Base-by-base conservation (phyloP, 37 sponge, comb jelly and placozoan genomes). In the Cliona cf. orientalis region DNA sequence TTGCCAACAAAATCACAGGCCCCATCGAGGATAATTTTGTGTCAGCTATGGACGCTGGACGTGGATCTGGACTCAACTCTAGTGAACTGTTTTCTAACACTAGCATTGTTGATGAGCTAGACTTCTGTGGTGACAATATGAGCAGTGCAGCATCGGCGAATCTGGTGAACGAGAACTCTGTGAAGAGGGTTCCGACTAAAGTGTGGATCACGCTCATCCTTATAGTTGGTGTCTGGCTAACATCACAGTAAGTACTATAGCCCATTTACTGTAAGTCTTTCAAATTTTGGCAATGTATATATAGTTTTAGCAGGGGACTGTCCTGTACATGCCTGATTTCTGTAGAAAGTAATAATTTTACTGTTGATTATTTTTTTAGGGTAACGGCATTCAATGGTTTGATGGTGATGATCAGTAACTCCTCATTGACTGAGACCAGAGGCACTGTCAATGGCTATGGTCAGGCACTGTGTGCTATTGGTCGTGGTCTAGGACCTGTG, bases 401-500 rank as follows among this genome's bases (percentile, higher is more conserved):
- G 40, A 78, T 83, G 63, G 81, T 91, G 1, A 59, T 91, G 73
- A 80, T 91, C 23, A 74, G 78, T 0, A 91, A 91, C 75, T 82
- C 92, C n/a, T 37, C 84, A 43, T 42, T 83, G 73, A 81, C 87
- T 23, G 64, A 55, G 39, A 84, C 79, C 28, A 39, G 87, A 21
- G 96, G 93, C 2, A 78, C 81, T 3, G 89, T 95, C 39, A 95
- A 91, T 79, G 92, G 93, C 0, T 76, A 82, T 23, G 85, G 85
- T 1, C 93, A 92, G 75, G 74, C 91, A 49, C 74, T 77, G 23
- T 93, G 69, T 28, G 84, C 93, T 25, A 12, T 96, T 38, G 72
- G 70, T 7, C 78, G 96, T 2, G 53, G 64, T 43, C n/a, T 87
- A 11, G 93, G 87, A 5, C 96, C 96, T 2, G 33, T 83, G 28